Conservation (phyloP, 2,113 vertebrate genomes). For the Oriolus oriolus region DNA sequence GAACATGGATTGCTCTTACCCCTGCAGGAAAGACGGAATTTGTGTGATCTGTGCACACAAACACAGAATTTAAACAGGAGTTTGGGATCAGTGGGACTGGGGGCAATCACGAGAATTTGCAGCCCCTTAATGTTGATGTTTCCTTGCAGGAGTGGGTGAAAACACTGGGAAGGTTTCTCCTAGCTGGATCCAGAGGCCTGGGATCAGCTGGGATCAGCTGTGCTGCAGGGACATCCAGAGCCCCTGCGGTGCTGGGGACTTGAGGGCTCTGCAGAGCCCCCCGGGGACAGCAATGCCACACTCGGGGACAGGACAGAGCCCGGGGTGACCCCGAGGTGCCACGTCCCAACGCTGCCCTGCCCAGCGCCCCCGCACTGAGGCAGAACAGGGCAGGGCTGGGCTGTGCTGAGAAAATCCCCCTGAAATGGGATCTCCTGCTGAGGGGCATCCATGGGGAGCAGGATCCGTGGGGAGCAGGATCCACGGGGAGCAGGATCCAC, state of each 20-base stretch:
- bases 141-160: background rate
- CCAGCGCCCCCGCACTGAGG: background rate
- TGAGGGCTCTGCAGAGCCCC: background rate
- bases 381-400: background rate
- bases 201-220: background rate
- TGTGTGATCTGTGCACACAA: background rate
- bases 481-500: background rate
- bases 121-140: background rate
- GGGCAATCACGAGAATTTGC: background rate
- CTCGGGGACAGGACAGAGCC: background rate
- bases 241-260: background rate
- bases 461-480: background rate
- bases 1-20: background rate
- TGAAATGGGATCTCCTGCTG: background rate
- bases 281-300: background rate
- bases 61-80: background rate
- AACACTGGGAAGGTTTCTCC: background rate
- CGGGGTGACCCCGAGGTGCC: background rate
- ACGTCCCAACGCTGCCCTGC: background rate
- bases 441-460: too few species aligned
- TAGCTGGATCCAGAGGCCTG: background rate
- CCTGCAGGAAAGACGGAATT: background rate
- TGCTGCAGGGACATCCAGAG: background rate
- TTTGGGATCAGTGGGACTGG: background rate
- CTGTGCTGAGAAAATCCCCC: background rate